These are phyloP conservation scores for Catocala sponsa DNA, from an alignment of 2,888 invertebrate species.

Conservation along the genomic window DNA sequence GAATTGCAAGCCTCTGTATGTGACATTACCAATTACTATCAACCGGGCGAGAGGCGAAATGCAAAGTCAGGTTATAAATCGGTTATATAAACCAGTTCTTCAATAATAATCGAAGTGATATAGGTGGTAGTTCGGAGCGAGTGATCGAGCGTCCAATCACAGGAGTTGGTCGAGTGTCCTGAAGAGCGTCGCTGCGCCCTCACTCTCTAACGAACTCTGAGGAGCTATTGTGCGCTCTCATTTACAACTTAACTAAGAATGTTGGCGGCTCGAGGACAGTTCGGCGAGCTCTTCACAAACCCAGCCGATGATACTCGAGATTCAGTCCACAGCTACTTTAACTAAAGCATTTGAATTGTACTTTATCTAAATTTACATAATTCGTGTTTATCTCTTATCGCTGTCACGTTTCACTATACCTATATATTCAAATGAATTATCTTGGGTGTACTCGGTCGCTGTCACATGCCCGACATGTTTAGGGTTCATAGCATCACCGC, in stretches of 20 bases:
- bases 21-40: too few relatives aligned
- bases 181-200: constrained; percentile 11
- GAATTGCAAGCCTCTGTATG: too few relatives aligned
- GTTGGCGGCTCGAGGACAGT: constrained; percentile 1
- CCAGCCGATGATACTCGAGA: constrained; percentile 5
- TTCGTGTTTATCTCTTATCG: neutral
- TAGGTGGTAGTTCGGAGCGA: neutral
- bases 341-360: constrained; percentile 5
- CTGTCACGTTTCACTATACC: neutral
- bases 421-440: too few relatives aligned
- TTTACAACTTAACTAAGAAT: constrained; percentile 30
- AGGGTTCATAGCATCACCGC: too few relatives aligned
- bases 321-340: constrained; percentile 17
- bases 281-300: neutral
- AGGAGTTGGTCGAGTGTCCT: constrained; percentile 22
- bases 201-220: neutral
- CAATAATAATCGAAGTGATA: too few relatives aligned
- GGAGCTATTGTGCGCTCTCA: constrained; percentile 21
- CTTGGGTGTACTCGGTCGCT: too few relatives aligned
- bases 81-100: too few relatives aligned
- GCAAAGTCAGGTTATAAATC: too few relatives aligned
- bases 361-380: neutral
- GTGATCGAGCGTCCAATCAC: neutral
- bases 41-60: too few relatives aligned
- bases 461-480: too few relatives aligned